These are phyloP conservation scores for Molossus molossus DNA, from an alignment of 2,797 vertebrate genomes.

Conservation along the genomic window DNA sequence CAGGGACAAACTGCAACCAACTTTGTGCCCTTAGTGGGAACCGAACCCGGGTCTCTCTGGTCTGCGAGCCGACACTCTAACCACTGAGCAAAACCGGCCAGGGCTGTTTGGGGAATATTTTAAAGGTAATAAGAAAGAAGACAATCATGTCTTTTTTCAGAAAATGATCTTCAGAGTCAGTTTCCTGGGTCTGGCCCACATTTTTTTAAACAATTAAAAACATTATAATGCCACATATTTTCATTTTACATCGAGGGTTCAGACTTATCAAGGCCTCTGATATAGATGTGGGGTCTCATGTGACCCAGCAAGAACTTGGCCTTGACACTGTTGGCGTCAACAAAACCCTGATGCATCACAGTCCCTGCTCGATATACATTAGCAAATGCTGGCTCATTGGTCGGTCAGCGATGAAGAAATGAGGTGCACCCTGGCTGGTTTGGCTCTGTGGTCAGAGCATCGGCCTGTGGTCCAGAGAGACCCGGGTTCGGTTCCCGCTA, in stretches of 20 bases:
- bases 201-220: slow-evolving; percentile 36
- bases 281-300: not conserved
- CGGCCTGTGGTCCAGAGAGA: too few relatives aligned
- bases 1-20: too few relatives aligned
- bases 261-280: not conserved
- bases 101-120: slow-evolving; percentile 57
- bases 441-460: too few relatives aligned
- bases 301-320: not conserved
- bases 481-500: too few relatives aligned
- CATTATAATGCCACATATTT: not conserved
- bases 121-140: slow-evolving; percentile 67
- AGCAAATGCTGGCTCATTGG: slow-evolving; percentile 42
- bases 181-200: not conserved
- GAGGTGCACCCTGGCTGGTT: not conserved
- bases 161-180: slow-evolving; percentile 55
- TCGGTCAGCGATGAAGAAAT: slow-evolving; percentile 33
- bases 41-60: too few relatives aligned
- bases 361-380: not conserved
- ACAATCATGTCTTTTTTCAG: slow-evolving; percentile 13
- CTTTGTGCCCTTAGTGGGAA: too few relatives aligned
- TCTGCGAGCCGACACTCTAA: too few relatives aligned
- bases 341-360: not conserved
- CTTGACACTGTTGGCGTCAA: not conserved
- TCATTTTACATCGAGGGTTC: not conserved
- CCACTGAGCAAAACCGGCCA: too few relatives aligned